A percentile compares a stretch with the other conserved stretches of the same genome.
Conservation (phyloP, 2,888 invertebrate genomes). For the Oxycera nigricornis region DNA sequence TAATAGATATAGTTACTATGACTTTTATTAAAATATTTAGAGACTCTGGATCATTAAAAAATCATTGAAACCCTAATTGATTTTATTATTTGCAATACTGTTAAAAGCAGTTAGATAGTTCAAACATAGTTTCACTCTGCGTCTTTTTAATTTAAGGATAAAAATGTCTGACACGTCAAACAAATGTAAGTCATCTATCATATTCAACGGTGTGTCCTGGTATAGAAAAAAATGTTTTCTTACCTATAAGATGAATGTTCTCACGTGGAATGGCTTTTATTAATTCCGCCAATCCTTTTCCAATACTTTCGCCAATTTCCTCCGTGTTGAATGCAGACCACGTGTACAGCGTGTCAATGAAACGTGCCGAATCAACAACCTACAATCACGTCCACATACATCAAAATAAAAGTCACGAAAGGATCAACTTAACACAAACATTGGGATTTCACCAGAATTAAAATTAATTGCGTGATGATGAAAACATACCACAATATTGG, state of each 20-base stretch:
- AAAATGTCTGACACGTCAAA: too few species aligned
- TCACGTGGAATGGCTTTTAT: conserved; percentile 52
- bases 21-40: too few species aligned
- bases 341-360: conserved; percentile 58
- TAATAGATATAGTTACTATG: too few species aligned
- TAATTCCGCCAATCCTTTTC: conserved; percentile 53
- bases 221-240: background rate
- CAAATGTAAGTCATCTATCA: too few species aligned
- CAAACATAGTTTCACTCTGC: too few species aligned
- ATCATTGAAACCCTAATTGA: too few species aligned
- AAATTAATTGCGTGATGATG: background rate
- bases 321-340: conserved; percentile 61
- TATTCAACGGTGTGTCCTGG: too few species aligned
- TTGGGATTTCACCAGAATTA: background rate
- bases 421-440: background rate
- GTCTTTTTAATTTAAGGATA: too few species aligned
- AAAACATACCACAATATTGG: conserved; percentile 58
- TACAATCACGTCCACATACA: conserved; percentile 44
- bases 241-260: conserved; percentile 58
- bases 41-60: too few species aligned
- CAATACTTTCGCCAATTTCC: conserved; percentile 56
- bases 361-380: conserved; percentile 57
- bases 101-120: too few species aligned
- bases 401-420: background rate
- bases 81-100: too few species aligned